Percentiles rank a stretch among this genome's conserved stretches.
phyloP scores from a whole-genome alignment of 2,888 invertebrate species.

The Mesorhabditis belari region DNA sequence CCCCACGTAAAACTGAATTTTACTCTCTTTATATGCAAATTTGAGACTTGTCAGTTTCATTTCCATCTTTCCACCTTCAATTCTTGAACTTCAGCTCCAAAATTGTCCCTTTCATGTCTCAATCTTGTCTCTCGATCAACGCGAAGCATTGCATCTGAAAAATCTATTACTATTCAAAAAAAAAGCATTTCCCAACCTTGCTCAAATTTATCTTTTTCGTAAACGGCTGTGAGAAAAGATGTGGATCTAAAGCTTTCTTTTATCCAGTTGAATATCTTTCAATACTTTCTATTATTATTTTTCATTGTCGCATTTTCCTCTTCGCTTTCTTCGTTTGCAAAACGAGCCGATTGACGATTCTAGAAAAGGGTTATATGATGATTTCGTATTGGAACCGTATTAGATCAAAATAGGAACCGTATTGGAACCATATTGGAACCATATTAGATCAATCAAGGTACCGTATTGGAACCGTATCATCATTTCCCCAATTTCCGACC shows the following conservation, averaged over 20 bases:
- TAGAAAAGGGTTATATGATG: too few relatives aligned
- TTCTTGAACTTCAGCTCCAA: constrained; percentile 33
- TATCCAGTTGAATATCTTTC: neutral
- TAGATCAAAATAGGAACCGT: too few relatives aligned
- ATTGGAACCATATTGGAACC: too few relatives aligned
- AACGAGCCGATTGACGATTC: neutral
- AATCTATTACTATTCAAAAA: neutral
- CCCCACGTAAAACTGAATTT: too few relatives aligned
- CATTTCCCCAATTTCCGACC: too few relatives aligned
- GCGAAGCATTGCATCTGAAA: constrained; percentile 18
- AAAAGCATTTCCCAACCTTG: neutral
- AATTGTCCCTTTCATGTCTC: constrained; percentile 25
- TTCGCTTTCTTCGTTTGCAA: neutral
- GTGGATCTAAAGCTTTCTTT: neutral
- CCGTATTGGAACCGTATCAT: too few relatives aligned
- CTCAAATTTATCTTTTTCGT: neutral
- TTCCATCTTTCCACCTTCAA: constrained; percentile 7
- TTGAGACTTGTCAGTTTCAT: too few relatives aligned
- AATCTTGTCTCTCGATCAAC: constrained; percentile 21
- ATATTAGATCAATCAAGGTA: too few relatives aligned
- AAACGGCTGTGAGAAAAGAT: neutral
- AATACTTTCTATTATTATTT: neutral
- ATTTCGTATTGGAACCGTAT: too few relatives aligned
- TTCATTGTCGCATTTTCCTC: neutral
- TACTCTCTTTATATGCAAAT: too few relatives aligned